Evolutionary conservation across 2,888 invertebrate species (phyloP), one percentile per base, ranked within the genome.

Genomic region (Trachelus tabidus): DNA sequence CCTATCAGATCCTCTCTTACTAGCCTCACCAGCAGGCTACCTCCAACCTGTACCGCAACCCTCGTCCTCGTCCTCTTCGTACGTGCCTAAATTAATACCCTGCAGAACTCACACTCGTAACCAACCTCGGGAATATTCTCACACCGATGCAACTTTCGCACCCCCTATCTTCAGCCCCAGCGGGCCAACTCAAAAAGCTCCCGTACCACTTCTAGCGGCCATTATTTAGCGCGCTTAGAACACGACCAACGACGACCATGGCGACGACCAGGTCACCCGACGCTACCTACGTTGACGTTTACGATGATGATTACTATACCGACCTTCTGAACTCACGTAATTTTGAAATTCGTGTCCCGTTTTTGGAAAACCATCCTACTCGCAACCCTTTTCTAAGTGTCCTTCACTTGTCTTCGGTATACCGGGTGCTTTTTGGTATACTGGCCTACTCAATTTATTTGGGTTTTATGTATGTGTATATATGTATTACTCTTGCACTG

Each of bases 211-310:
- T 90, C 89, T 87, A 89, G 87, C 90, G 86, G 89, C 90, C 90
- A 90, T 90, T 90, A 90, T 90, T 90, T 90, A 90, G 90, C 88
- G 86, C 87, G 90, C 89, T 90, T 90, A 90, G 90, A 90, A 90
- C 88, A 89, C 85, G 85, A 86, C 85, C 83, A 56, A 23, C 56
- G 56, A 56, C 15, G 40, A 40, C 40, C 40, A 6, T 15, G 40
- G 15, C 40, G 40, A 40, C 40, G 15, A 40, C 23, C 6, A 56
- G 9, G 9, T 56, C 23, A 2, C 56, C 23, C 56, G 9, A 23
- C 2, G 23, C 56, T 23, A 56, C 56, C 56, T 23, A 56, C 56
- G 56, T 9, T 56, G 56, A 56, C 23, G 23, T 56, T 56, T 56
- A 56, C 23, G 56, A 56, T 56, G 56, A 56, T 23, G 56, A 3